Conservation (phyloP, 2,797 vertebrate genomes). For the Gymnothorax reevesii region DNA sequence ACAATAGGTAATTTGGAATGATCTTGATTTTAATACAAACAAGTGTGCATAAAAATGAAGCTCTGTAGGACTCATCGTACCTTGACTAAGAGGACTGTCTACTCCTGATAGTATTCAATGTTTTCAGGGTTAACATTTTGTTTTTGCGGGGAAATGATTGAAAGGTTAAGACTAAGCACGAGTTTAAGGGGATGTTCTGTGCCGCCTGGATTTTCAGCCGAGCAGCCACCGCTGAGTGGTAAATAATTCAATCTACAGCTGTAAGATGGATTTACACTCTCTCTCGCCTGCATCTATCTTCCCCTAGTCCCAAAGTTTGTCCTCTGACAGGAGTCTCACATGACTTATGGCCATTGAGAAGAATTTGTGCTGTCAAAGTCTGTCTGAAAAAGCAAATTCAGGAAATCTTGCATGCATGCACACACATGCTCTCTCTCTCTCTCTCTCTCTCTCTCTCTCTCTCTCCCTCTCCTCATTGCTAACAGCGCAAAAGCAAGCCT, state of each 20-base stretch:
- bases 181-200: no score
- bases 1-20: no score
- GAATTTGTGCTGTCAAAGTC: slow-evolving; percentile 44
- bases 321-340: slow-evolving; percentile 10
- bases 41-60: no score
- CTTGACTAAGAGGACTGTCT: no score
- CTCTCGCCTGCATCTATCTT: not conserved
- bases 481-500: slow-evolving; percentile 31
- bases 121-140: no score
- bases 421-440: no score
- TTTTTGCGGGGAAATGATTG: no score
- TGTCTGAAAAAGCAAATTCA: slow-evolving; percentile 20
- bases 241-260: not conserved
- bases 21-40: no score
- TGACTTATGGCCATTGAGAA: slow-evolving; percentile 29
- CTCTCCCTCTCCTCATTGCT: slow-evolving; percentile 31
- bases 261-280: not conserved
- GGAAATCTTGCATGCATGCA: slow-evolving; percentile 31
- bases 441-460: not conserved
- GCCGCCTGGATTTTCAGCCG: no score
- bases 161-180: no score
- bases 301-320: slow-evolving; percentile 17
- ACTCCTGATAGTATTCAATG: no score
- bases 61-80: no score
- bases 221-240: not conserved